phyloP scores from a whole-genome alignment of 2,888 invertebrate species.

The Drosophila nigricruria region DNA sequence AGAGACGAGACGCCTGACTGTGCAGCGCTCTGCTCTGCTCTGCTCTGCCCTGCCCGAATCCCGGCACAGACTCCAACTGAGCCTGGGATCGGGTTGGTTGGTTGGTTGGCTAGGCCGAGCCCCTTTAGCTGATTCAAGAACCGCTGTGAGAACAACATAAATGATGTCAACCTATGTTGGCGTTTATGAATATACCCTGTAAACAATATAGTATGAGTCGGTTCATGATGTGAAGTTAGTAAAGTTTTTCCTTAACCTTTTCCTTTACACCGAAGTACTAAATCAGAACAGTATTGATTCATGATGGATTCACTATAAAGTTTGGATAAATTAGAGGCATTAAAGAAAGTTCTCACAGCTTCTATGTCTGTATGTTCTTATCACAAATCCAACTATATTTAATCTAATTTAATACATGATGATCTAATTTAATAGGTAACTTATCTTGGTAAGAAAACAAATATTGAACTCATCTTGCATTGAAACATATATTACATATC shows the following conservation, averaged over 20 bases:
- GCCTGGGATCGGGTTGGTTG: slow-evolving; percentile 17
- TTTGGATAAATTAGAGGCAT: no score
- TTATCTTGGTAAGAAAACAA: no score
- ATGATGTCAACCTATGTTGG: not conserved
- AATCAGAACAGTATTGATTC: no score
- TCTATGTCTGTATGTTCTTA: no score
- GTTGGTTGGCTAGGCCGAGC: slow-evolving; percentile 47
- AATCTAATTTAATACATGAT: no score
- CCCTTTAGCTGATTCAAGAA: slow-evolving; percentile 41
- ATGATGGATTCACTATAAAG: no score
- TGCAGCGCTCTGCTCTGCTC: slow-evolving; percentile 23
- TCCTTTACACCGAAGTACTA: no score
- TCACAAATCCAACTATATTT: no score
- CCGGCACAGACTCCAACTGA: slow-evolving; percentile 19
- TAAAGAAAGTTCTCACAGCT: no score
- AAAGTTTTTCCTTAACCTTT: not conserved
- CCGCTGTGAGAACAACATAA: slow-evolving; percentile 23
- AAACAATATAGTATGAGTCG: not conserved
- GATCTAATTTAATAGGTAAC: no score
- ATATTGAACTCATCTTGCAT: no score
- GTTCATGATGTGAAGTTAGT: not conserved
- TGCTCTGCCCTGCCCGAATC: not conserved
- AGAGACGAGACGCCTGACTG: slow-evolving; percentile 72
- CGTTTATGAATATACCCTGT: slow-evolving; percentile 7
- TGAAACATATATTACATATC: no score